A percentile compares a stretch with the other conserved stretches of the same genome.
phyloP scores from a whole-genome alignment of 2,888 invertebrate genomes.

The Serripes groenlandicus region DNA sequence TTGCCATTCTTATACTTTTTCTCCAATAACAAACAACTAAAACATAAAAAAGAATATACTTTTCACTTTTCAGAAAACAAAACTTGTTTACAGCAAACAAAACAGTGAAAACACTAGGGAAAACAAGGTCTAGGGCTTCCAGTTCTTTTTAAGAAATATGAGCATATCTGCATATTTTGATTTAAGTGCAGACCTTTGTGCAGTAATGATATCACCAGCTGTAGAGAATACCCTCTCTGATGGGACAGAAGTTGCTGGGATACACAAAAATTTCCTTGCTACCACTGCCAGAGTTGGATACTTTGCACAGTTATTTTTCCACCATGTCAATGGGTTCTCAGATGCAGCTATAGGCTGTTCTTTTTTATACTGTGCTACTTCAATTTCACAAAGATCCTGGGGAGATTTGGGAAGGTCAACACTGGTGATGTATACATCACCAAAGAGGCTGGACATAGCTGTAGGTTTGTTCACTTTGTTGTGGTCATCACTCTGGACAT shows the following conservation, averaged over 20 bases:
- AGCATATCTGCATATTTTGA: slow-evolving; percentile 25
- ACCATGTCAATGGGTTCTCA: slow-evolving; percentile 17
- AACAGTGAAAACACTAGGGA: too few species aligned
- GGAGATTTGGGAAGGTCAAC: slow-evolving; percentile 32
- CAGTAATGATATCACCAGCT: slow-evolving; percentile 37
- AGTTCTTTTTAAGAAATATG: slow-evolving; percentile 28
- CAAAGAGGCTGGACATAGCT: slow-evolving; percentile 39
- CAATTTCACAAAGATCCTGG: background rate
- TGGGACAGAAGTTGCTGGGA: slow-evolving; percentile 25
- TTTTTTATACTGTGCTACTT: background rate
- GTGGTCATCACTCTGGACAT: too few species aligned
- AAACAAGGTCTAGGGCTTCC: too few species aligned
- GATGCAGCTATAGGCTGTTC: slow-evolving; percentile 3
- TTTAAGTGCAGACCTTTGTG: slow-evolving; percentile 15
- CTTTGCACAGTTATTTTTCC: slow-evolving; percentile 4
- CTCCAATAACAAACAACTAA: too few species aligned
- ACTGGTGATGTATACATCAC: slow-evolving; percentile 41
- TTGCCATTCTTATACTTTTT: too few species aligned
- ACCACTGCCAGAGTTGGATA: slow-evolving; percentile 3
- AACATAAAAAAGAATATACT: too few species aligned
- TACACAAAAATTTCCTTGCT: slow-evolving; percentile 14
- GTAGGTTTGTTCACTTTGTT: too few species aligned
- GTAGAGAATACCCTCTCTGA: slow-evolving; percentile 33
- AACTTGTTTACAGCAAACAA: too few species aligned
- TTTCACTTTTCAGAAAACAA: too few species aligned